Percentiles rank a stretch among this genome's conserved stretches.
Evolutionary conservation across 2,797 vertebrate genomes (phyloP).

Genomic region (Picus viridis): DNA sequence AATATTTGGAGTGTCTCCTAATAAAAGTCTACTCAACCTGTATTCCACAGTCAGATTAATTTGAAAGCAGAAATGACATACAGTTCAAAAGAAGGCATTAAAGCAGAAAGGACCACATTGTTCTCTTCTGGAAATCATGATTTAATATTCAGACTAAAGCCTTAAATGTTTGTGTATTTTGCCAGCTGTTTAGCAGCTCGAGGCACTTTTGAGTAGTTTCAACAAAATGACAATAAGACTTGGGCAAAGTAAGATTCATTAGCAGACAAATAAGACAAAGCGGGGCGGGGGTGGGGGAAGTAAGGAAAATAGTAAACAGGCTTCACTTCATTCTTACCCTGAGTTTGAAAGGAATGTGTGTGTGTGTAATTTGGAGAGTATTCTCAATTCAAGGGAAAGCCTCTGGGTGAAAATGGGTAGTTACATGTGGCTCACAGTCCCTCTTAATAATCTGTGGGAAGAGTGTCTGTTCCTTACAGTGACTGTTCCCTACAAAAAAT

Average conservation of each 20-base stretch:
- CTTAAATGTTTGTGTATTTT: slow-evolving; percentile 74
- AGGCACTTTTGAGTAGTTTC: slow-evolving; percentile 75
- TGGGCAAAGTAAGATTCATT: slow-evolving; percentile 51
- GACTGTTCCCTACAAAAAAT: neutral
- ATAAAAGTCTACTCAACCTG: slow-evolving; percentile 70
- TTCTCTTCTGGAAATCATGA: slow-evolving; percentile 72
- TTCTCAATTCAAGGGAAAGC: neutral
- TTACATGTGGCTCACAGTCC: neutral
- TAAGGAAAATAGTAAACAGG: neutral
- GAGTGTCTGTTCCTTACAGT: neutral
- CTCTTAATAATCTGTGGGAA: neutral
- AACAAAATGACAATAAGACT: slow-evolving; percentile 70
- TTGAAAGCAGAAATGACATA: slow-evolving; percentile 76
- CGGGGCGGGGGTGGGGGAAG: fast-evolving
- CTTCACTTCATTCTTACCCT: neutral
- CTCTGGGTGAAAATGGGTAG: neutral
- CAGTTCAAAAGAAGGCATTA: slow-evolving; percentile 79
- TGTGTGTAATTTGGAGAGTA: neutral
- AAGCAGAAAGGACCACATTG: slow-evolving; percentile 73
- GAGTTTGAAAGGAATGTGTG: neutral
- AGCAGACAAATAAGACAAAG: neutral
- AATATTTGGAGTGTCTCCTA: slow-evolving; percentile 80
- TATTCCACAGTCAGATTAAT: slow-evolving; percentile 77
- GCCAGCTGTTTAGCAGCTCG: slow-evolving; percentile 72
- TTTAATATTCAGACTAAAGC: slow-evolving; percentile 76